Conservation (phyloP, 1,140 invertebrate genomes). For the Steinernema feltiae region DNA sequence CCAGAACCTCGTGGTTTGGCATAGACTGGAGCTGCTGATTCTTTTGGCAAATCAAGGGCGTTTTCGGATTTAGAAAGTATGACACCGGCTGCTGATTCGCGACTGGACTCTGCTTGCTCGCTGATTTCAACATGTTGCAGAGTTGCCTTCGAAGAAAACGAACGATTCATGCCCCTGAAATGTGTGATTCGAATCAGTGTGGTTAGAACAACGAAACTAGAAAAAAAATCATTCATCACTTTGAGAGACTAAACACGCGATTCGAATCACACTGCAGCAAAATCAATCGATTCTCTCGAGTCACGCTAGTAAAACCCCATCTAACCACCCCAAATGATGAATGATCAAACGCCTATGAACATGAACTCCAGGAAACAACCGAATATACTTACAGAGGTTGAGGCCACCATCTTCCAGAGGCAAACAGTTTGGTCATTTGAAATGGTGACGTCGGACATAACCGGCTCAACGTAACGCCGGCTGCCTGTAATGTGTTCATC, state of each 20-base stretch:
- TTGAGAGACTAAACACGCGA: constrained; percentile 10
- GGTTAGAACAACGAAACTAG: background rate
- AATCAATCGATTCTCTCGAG: background rate
- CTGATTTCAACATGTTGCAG: constrained; percentile 14
- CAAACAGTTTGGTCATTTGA: constrained; percentile 17
- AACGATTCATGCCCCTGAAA: background rate
- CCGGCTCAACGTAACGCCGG: background rate
- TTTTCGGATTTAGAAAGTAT: background rate
- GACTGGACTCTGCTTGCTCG: background rate
- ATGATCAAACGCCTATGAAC: too few species aligned
- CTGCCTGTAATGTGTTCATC: background rate
- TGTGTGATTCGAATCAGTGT: constrained; percentile 6
- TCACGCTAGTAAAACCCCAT: background rate
- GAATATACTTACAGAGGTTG: constrained; percentile 37
- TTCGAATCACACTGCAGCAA: constrained; percentile 19
- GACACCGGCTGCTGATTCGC: background rate
- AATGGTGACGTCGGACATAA: background rate
- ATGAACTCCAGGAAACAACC: too few species aligned
- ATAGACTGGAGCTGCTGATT: constrained; percentile 32
- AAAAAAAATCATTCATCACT: constrained; percentile 18
- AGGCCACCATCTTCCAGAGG: constrained; percentile 35
- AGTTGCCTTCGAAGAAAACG: constrained; percentile 11
- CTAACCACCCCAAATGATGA: background rate
- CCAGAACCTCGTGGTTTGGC: constrained; percentile 31
- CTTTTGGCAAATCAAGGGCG: background rate